phyloP scores from a whole-genome alignment of 2,888 invertebrate species.

The Phaonia tiefii region DNA sequence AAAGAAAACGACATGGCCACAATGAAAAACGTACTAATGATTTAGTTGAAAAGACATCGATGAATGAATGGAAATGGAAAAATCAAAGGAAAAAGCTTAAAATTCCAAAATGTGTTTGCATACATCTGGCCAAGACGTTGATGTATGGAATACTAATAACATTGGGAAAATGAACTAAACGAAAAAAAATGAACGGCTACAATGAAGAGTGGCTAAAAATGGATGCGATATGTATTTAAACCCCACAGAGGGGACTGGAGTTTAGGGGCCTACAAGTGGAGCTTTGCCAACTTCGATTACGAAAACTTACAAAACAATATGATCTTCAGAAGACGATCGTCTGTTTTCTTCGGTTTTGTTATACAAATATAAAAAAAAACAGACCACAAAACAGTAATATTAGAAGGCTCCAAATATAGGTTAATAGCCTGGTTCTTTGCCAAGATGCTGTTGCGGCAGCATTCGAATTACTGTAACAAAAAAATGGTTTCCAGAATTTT shows the following conservation, averaged over 20 bases:
- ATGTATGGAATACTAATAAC: constrained; percentile 35
- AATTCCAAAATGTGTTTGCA: constrained; percentile 19
- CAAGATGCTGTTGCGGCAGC: not conserved
- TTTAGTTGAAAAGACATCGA: not conserved
- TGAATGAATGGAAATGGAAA: constrained; percentile 1
- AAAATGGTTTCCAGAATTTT: not conserved
- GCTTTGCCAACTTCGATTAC: not conserved
- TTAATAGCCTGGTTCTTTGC: constrained; percentile 52
- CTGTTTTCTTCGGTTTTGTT: constrained; percentile 25
- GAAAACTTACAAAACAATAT: no score
- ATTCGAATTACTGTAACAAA: not conserved
- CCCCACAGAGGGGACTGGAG: not conserved
- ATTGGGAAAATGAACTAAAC: not conserved
- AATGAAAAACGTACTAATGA: not conserved
- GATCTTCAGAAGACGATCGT: no score
- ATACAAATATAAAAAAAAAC: constrained; percentile 9
- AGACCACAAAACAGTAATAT: constrained; percentile 43
- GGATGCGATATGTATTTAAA: not conserved
- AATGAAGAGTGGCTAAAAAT: not conserved
- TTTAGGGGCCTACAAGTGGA: constrained; percentile 44
- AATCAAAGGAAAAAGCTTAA: not conserved
- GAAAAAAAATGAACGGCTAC: not conserved
- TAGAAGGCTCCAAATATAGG: constrained; percentile 59
- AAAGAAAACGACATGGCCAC: no score
- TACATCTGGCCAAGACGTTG: not conserved